Evolutionary conservation across 2,797 vertebrate genomes (phyloP).

Genomic region (Lophius americanus): DNA sequence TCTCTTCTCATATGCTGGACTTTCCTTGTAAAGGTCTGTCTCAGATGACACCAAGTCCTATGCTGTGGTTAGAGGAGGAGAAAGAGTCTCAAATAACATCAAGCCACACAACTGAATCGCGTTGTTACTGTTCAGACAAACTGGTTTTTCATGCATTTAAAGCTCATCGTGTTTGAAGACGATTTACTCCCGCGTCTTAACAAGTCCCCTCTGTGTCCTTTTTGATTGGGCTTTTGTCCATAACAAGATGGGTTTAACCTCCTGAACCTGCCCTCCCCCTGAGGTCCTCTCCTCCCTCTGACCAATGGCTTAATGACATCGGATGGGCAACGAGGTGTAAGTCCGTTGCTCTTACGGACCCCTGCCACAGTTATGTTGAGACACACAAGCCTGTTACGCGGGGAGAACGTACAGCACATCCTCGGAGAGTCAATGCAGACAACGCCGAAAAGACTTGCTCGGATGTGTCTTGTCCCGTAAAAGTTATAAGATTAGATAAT

Average conservation of each 20-base stretch:
- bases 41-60: slow-evolving; percentile 15
- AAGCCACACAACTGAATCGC: background rate
- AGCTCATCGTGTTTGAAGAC: slow-evolving; percentile 8
- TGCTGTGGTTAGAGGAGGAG: background rate
- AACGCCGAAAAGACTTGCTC: slow-evolving; percentile 7
- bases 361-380: slow-evolving; percentile 52
- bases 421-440: background rate
- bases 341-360: slow-evolving; percentile 61
- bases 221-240: slow-evolving; percentile 61
- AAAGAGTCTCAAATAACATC: slow-evolving; percentile 12
- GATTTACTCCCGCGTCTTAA: slow-evolving; percentile 21
- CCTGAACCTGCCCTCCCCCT: slow-evolving; percentile 50
- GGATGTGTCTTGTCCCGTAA: background rate
- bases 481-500: slow-evolving; percentile 1
- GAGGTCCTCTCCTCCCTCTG: slow-evolving; percentile 53
- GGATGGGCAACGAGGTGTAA: slow-evolving; percentile 67
- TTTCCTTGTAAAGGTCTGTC: slow-evolving; percentile 31
- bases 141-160: background rate
- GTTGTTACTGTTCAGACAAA: background rate
- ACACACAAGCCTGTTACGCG: slow-evolving; percentile 35
- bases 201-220: slow-evolving; percentile 32
- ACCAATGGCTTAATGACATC: slow-evolving; percentile 64
- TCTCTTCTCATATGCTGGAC: slow-evolving; percentile 68
- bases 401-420: slow-evolving; percentile 11
- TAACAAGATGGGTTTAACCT: slow-evolving; percentile 70